Conservation (phyloP, 2,113 vertebrate species). For the Ochotona curzoniae region DNA sequence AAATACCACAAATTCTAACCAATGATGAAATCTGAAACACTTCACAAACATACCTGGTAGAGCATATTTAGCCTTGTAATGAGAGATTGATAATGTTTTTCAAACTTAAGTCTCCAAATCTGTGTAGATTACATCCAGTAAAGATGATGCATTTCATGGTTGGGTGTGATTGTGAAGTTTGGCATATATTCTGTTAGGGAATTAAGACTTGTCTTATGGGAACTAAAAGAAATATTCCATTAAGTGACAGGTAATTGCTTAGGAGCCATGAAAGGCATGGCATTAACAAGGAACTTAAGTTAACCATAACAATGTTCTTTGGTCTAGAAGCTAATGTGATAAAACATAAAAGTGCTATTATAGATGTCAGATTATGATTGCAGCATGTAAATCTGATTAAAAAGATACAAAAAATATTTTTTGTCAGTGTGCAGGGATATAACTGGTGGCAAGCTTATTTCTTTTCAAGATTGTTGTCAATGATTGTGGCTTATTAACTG, state of each 20-base stretch:
- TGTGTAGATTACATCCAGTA: not conserved
- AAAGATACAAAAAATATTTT: not conserved
- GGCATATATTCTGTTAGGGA: not conserved
- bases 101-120: not conserved
- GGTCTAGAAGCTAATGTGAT: not conserved
- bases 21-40: not conserved
- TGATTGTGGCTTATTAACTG: not conserved
- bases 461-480: conserved; percentile 41
- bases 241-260: not conserved
- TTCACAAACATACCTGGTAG: not conserved
- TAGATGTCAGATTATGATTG: not conserved
- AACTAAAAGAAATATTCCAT: not conserved
- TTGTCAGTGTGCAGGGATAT: not conserved
- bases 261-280: not conserved
- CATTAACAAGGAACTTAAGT: conserved; percentile 5
- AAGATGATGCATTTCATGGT: not conserved
- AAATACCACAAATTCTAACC: not conserved
- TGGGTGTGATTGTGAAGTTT: conserved; percentile 1
- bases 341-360: not conserved
- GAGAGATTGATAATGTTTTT: not conserved
- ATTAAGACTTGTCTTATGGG: not conserved
- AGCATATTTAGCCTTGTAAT: not conserved
- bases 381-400: not conserved
- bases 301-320: not conserved
- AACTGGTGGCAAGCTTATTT: not conserved